These are phyloP conservation scores for Ammodytes marinus DNA, from an alignment of 2,113 vertebrate genomes.

Conservation along the genomic window DNA sequence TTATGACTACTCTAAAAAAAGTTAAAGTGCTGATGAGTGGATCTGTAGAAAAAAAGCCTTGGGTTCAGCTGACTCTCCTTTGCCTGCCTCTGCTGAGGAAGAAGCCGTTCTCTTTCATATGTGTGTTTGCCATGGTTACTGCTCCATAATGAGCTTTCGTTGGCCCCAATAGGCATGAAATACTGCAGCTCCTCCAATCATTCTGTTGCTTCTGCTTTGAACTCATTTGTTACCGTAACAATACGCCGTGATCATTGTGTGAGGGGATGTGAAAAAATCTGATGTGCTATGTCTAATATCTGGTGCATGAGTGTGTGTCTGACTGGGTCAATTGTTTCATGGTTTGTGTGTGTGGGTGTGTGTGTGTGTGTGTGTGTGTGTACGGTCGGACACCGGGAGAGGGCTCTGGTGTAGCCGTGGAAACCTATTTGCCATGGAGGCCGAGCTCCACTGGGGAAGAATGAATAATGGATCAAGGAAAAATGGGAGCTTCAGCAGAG, in stretches of 20 bases:
- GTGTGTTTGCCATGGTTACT: slow-evolving; percentile 51
- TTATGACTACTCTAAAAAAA: slow-evolving; percentile 33
- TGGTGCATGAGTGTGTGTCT: neutral
- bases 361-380: slow-evolving; percentile 25
- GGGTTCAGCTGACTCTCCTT: slow-evolving; percentile 28
- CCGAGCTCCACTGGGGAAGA: slow-evolving; percentile 70
- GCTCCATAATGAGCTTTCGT: slow-evolving; percentile 72
- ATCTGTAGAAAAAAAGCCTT: slow-evolving; percentile 42
- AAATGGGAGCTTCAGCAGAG: slow-evolving; percentile 76
- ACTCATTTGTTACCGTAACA: slow-evolving; percentile 56
- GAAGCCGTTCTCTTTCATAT: slow-evolving; percentile 31
- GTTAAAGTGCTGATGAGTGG: slow-evolving; percentile 57
- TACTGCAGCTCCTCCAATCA: slow-evolving; percentile 60
- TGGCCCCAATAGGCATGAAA: slow-evolving; percentile 66
- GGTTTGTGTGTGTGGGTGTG: slow-evolving; percentile 28
- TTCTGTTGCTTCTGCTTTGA: slow-evolving; percentile 58
- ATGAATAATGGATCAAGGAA: slow-evolving; percentile 85
- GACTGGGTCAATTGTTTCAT: no score
- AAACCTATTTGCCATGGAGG: slow-evolving; percentile 76
- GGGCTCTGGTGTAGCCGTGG: slow-evolving; percentile 62
- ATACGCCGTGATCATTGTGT: slow-evolving; percentile 35
- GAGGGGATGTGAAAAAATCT: slow-evolving; percentile 25
- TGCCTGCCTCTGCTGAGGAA: neutral
- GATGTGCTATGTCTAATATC: neutral
- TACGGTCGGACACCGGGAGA: slow-evolving; percentile 35